phyloP scores from a whole-genome alignment of 2,888 invertebrate genomes.

The Dyspetes luteomarginatus region DNA sequence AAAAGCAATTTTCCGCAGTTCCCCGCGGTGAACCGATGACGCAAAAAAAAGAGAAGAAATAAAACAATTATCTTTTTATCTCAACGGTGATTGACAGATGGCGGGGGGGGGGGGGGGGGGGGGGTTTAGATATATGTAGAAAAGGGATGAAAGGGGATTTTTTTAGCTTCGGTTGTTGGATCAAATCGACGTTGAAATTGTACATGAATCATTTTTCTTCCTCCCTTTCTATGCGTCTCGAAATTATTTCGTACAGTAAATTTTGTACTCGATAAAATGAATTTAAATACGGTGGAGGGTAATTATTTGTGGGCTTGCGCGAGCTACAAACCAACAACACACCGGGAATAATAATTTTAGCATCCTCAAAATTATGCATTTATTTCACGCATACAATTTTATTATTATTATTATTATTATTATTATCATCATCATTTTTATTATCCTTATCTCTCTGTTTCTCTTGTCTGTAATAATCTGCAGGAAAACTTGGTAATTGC shows the following conservation, averaged over 20 bases:
- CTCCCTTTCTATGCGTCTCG: background rate
- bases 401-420: background rate
- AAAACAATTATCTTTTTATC: background rate
- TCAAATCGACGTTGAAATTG: background rate
- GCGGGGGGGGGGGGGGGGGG: no score
- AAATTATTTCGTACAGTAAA: background rate
- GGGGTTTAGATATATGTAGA: background rate
- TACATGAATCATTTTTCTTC: background rate
- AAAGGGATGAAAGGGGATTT: background rate
- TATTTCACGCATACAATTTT: constrained; percentile 10
- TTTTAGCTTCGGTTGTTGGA: background rate
- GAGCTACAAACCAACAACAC: no score
- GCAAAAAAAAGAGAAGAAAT: background rate
- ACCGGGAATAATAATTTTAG: constrained; percentile 2
- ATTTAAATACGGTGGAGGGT: constrained; percentile 15
- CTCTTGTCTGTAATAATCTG: constrained; percentile 27
- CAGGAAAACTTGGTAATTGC: constrained; percentile 39
- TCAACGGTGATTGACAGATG: background rate
- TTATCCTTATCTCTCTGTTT: background rate
- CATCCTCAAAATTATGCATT: background rate
- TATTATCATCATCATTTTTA: background rate
- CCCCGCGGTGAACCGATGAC: background rate
- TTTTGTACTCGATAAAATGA: constrained; percentile 5
- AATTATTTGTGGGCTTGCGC: no score
- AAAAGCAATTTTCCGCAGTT: background rate